Evolutionary conservation across 2,113 vertebrate species (phyloP), one percentile per base, ranked within the genome.

Genomic region (Heterochromis multidens): DNA sequence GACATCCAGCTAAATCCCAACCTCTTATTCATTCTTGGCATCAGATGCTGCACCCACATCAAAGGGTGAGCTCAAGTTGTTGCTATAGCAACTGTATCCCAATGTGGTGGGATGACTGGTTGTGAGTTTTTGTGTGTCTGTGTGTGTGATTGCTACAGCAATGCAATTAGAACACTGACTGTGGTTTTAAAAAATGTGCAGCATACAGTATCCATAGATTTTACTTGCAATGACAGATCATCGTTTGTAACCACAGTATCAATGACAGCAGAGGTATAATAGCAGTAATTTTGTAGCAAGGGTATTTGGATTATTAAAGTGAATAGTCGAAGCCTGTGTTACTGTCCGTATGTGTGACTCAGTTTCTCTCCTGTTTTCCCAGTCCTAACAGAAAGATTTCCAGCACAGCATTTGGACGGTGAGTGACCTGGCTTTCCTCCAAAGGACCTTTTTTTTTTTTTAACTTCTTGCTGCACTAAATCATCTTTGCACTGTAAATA

Each of bases 381-480:
- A 99, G 98, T 93, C 98, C 98, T 6, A 99, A 98, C 92, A 95
- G 97, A 80, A 99, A 99, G 94, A 99, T 99, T 88, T 96, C 98
- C 83, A 99, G 98, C 94, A 99, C 97, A 1, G 98, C 98, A 11
- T 99, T 99, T 89, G 98, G 98, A 93, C 97, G 98, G 98, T 99
- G 96, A 97, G 97, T 92, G n/a, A 77, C 19, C 35, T 40, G 25
- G 52, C 25, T 17, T 0, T 77, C 58, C 1, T 25, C 4, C 27
- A 27, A 52, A 67, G n/a, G 11, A 49, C 35, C 43, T 72, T 52
- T 52, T 46, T 46, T 14, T 14, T 40, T 40, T 67, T 43, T 0
- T 31, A 52, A 49, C 17, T 72, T 74, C 17, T 52, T 29, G 16
- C 25, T 49, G 16, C 67, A 29, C 25, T 74, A 74, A 74, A 52